Evolutionary conservation across 2,113 vertebrate species (phyloP), one percentile per base, ranked within the genome.

Genomic region (Montifringilla adamsi): DNA sequence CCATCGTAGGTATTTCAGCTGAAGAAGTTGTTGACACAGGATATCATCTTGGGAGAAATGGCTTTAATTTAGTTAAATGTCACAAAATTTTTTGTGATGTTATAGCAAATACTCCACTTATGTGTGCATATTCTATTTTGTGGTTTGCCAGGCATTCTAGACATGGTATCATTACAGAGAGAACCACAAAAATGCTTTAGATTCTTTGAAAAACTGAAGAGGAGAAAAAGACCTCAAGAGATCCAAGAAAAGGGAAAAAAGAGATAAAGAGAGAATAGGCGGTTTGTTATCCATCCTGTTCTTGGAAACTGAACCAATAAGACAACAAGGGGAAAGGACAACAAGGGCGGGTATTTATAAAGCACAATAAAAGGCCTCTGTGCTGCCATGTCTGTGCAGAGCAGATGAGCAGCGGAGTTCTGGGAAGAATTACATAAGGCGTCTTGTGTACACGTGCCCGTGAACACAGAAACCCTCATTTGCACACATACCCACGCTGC

Each of bases 361-460:
- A 97, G 96, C 81, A 93, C 73, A 77, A 97, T 97, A 95, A 97
- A 97, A 97, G 92, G 84, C 92, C 91, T 95, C 96, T 97, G 94
- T 97, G 82, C 77, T 59, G 93, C 95, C 82, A 55, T 81, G 95
- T 96, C 88, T 96, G 93, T 3, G 1, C 70, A 73, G 91, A 96
- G 84, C 94, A 97, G 95, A 96, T 97, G 97, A 96, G 89, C 44
- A 5, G 44, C 5, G 52, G 74, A 95, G 94, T 94, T 95, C 96
- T 95, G 93, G 93, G 83, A 93, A 96, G 93, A 95, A 82, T 95
- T 96, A 84, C 94, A 97, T 92, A 93, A 93, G 89, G 80, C 37
- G 0, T 85, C 89, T 95, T 96, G 87, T 83, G 93, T 94, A 78
- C 94, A 77, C 33, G 55, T 92, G 96, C 93, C 77, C 18, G 17